Evolutionary conservation across 2,797 vertebrate species (phyloP), one percentile per base, ranked within the genome.

Genomic region (Capromys pilorides): DNA sequence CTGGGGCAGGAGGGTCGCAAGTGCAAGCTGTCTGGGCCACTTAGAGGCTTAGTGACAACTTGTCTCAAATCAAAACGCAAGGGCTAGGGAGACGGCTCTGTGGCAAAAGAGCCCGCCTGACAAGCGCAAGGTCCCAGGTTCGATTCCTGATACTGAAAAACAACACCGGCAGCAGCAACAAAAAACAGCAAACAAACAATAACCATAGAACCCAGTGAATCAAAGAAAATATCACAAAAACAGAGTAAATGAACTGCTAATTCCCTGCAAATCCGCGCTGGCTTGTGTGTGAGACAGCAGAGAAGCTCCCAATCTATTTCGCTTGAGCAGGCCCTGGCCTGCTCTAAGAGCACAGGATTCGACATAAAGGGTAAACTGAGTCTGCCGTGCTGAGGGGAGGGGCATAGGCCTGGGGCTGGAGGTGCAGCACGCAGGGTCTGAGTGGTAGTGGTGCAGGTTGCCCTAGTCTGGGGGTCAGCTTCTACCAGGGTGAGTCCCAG

Each of bases 321-420:
- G 36, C 59, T 11, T 62, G 59, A 24, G 57, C 24, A 0, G 16
- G 26, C 26, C 36, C 12, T 28, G n/a, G 24, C 36, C 18, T 7
- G 57, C 36, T 62, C 7, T 19, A 45, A 19, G 24, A 45, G 59
- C 39, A 64, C 5, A 26, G 8, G 14, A 45, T 8, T 8, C 4
- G 0, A 7, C 39, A 62, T 19, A 64, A 39, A 62, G 26, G 59
- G 59, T 41, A 59, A 82, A 41, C 24, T 24, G 9, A 54, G 36
- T 61, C 24, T 82, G n/a, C 54, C 10, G 14, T 8, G 0, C 14
- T 59, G n/a, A 61, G n/a, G 21, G 78, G 21, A 51, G 45, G 45
- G 4, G 13, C 45, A 33, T 0, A 6, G 75, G 16, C 16, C 3
- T 8, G 21, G 51, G 5, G 33, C 51, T 0, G 1, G 21, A 21